Conservation (phyloP, 1,140 invertebrate species). For the Sinella curviseta region DNA sequence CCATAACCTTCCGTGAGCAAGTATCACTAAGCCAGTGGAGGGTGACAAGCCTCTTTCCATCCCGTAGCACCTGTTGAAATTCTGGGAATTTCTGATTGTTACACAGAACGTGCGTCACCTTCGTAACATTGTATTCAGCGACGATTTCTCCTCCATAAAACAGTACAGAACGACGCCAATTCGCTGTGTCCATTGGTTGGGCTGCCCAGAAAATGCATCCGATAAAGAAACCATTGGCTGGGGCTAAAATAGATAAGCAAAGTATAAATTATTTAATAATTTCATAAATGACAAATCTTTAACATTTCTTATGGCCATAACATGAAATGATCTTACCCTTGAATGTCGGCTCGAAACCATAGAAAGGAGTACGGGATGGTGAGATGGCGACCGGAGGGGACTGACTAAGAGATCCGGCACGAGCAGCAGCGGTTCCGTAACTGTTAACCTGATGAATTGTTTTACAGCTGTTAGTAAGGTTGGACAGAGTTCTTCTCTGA, state of each 20-base stretch:
- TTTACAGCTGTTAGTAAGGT: slow-evolving; percentile 28
- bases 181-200: neutral
- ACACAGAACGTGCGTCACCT: slow-evolving; percentile 89
- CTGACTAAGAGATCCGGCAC: neutral
- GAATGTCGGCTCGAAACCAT: neutral
- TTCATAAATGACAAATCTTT: too few species aligned
- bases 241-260: slow-evolving; percentile 62
- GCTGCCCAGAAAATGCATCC: slow-evolving; percentile 79
- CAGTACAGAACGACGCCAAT: slow-evolving; percentile 63
- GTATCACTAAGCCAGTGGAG: slow-evolving; percentile 93
- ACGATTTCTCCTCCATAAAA: slow-evolving; percentile 89
- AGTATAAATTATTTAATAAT: too few species aligned
- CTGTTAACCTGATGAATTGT: slow-evolving; percentile 41
- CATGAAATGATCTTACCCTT: neutral
- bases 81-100: slow-evolving; percentile 84
- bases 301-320: too few species aligned
- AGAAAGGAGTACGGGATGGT: neutral
- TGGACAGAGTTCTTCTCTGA: slow-evolving; percentile 35
- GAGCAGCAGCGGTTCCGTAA: slow-evolving; percentile 16
- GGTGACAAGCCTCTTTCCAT: slow-evolving; percentile 83
- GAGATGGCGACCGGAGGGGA: neutral
- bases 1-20: slow-evolving; percentile 75
- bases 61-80: slow-evolving; percentile 74
- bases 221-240: slow-evolving; percentile 81
- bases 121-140: slow-evolving; percentile 69